These are phyloP conservation scores for Syrrhaptes paradoxus DNA, from an alignment of 2,113 vertebrate genomes.

Conservation along the genomic window DNA sequence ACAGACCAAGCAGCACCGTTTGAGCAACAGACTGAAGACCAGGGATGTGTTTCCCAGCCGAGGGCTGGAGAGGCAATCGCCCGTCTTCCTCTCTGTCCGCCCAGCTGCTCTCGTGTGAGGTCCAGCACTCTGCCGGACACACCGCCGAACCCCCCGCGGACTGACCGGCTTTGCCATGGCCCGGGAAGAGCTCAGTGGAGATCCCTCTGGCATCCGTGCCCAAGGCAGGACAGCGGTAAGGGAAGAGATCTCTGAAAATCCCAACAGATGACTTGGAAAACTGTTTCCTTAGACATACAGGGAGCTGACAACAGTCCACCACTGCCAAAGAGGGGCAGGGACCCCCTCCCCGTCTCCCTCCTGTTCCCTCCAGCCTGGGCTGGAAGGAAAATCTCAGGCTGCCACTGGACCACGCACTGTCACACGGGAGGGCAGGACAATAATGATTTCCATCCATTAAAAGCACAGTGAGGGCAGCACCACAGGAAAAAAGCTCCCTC, in stretches of 20 bases:
- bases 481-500: background rate
- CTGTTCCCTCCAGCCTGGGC: background rate
- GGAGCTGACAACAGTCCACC: background rate
- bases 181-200: background rate
- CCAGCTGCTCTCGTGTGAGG: background rate
- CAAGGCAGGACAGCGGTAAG: background rate
- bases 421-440: background rate
- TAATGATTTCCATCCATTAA: accelerated
- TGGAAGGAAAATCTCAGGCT: background rate
- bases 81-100: background rate
- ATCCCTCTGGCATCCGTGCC: background rate
- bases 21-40: background rate
- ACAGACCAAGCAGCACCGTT: background rate
- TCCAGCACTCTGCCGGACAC: background rate
- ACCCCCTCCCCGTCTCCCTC: background rate
- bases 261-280: background rate
- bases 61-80: background rate
- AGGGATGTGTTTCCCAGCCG: background rate
- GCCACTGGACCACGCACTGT: accelerated
- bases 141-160: background rate
- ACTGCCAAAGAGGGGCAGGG: background rate
- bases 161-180: background rate
- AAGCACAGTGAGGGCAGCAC: accelerated
- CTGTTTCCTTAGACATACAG: background rate
- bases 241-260: background rate